These are phyloP conservation scores for Myotis lucifugus DNA, from an alignment of 2,113 vertebrate genomes.

Conservation along the genomic window DNA sequence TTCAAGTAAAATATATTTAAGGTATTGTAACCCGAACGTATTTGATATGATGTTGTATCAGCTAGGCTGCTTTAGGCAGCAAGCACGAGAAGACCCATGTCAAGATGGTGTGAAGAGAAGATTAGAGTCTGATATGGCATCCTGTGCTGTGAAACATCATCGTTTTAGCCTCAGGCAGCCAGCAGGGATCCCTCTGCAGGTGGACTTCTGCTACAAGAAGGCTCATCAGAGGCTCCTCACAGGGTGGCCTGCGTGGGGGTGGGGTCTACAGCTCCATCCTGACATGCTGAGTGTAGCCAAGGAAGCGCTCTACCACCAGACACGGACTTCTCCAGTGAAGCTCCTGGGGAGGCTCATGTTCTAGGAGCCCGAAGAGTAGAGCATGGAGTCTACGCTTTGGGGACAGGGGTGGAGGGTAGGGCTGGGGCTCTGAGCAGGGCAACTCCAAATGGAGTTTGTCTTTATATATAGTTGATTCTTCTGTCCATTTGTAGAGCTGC, in stretches of 20 bases:
- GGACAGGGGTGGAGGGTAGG: background rate
- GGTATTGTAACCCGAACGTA: background rate
- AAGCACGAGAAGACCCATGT: background rate
- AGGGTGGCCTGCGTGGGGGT: background rate
- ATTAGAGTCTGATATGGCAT: background rate
- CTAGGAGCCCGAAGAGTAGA: background rate
- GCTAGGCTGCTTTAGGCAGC: background rate
- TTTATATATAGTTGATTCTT: background rate
- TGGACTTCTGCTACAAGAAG: background rate
- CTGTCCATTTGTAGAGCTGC: background rate
- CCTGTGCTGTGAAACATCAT: background rate
- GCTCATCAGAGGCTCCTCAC: background rate
- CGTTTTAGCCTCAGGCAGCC: background rate
- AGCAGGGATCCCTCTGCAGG: background rate
- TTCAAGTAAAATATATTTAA: conserved; percentile 18
- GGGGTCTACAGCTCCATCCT: background rate
- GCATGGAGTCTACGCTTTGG: background rate
- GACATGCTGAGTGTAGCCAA: background rate
- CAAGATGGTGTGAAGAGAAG: background rate
- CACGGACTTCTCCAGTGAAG: background rate
- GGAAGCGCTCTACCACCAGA: background rate
- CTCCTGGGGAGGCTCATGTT: background rate
- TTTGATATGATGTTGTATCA: background rate
- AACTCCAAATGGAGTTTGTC: background rate
- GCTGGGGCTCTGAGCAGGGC: background rate